Evolutionary conservation across 2,113 vertebrate species (phyloP).

Genomic region (Murina feae): DNA sequence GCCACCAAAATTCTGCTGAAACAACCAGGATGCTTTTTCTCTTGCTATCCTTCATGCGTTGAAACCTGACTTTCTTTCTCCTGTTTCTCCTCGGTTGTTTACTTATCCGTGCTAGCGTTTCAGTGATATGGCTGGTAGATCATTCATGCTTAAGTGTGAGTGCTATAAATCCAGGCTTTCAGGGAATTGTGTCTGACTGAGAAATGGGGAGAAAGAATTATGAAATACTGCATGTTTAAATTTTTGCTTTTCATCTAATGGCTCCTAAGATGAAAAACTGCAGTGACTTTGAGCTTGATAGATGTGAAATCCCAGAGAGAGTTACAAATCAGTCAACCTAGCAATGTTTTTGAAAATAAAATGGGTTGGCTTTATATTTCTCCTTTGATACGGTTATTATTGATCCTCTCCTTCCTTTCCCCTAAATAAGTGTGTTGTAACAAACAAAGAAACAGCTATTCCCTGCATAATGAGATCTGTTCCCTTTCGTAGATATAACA

Average conservation of each 20-base stretch:
- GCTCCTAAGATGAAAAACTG: slow-evolving; percentile 39
- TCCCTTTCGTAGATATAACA: background rate
- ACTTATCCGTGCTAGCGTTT: background rate
- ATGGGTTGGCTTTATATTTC: slow-evolving; percentile 6
- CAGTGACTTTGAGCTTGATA: slow-evolving; percentile 30
- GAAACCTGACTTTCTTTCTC: background rate
- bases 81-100: background rate
- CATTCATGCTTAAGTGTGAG: background rate
- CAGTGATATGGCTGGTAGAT: background rate
- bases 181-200: background rate
- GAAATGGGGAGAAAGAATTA: slow-evolving; percentile 27
- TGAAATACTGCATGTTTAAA: slow-evolving; percentile 46
- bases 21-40: background rate
- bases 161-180: background rate
- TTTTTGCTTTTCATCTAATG: slow-evolving; percentile 51
- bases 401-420: background rate
- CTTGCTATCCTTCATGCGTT: background rate
- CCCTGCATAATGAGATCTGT: background rate
- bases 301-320: slow-evolving; percentile 11
- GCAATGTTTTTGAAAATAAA: slow-evolving; percentile 32
- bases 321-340: slow-evolving; percentile 21
- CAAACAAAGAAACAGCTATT: slow-evolving; percentile 7
- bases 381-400: background rate
- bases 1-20: background rate
- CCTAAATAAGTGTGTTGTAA: background rate